phyloP scores from a whole-genome alignment of 2,113 vertebrate species.

The Casuarius casuarius region DNA sequence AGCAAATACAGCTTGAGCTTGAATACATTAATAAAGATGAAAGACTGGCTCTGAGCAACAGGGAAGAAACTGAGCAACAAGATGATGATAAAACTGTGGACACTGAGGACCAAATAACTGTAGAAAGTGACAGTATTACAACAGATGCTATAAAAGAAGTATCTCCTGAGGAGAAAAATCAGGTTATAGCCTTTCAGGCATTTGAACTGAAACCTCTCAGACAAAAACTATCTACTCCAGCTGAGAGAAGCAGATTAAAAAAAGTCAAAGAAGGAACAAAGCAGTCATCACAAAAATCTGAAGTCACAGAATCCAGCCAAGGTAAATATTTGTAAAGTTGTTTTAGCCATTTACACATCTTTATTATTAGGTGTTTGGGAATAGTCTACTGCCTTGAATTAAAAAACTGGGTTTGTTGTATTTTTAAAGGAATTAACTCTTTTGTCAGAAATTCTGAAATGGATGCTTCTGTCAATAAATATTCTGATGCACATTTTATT shows the following conservation, averaged over 20 bases:
- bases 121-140: constrained; percentile 77
- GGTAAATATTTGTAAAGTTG: constrained; percentile 61
- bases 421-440: background rate
- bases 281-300: constrained; percentile 63
- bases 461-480: background rate
- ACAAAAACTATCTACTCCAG: constrained; percentile 87
- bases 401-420: background rate
- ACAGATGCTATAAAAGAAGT: constrained; percentile 66
- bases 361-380: background rate
- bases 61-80: constrained; percentile 69
- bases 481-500: background rate
- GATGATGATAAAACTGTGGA: constrained; percentile 45
- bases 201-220: constrained; percentile 96
- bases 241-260: constrained; percentile 81
- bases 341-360: background rate
- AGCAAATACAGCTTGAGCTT: constrained; percentile 95
- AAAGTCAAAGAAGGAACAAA: constrained; percentile 81
- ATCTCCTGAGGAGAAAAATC: constrained; percentile 77
- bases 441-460: background rate
- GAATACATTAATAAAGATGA: constrained; percentile 96
- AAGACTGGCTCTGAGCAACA: constrained; percentile 85
- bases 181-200: constrained; percentile 90
- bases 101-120: constrained; percentile 68
- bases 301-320: constrained; percentile 65
- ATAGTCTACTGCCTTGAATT: background rate